A percentile compares a stretch with the other conserved stretches of the same genome.
Conservation (phyloP, 2,113 vertebrate genomes). For the Orycteropus afer region DNA sequence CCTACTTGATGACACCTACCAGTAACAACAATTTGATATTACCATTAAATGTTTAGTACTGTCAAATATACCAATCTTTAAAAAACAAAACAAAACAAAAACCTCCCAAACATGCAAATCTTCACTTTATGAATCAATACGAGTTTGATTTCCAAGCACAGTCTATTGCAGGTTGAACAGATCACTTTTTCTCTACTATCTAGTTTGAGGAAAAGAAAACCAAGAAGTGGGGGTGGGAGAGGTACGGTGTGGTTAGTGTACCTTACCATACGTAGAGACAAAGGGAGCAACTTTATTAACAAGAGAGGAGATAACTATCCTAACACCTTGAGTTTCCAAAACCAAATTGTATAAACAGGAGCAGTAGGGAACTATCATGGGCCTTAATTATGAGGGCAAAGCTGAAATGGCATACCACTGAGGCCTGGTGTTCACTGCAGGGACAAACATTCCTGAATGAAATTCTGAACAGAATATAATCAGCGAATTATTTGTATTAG, state of each 20-base stretch:
- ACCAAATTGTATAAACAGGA: not conserved
- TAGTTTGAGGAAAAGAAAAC: not conserved
- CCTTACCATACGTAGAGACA: not conserved
- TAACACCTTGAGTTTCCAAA: not conserved
- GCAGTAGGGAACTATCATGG: not conserved
- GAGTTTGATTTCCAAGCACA: not conserved
- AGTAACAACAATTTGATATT: no score
- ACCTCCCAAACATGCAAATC: no score
- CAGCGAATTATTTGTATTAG: not conserved
- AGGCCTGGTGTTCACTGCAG: not conserved
- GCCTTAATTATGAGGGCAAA: not conserved
- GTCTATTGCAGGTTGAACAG: not conserved
- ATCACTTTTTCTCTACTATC: not conserved
- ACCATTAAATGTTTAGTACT: not conserved
- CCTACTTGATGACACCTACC: no score
- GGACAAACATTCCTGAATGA: not conserved
- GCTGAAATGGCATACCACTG: not conserved
- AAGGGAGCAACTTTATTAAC: not conserved
- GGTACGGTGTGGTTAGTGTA: not conserved
- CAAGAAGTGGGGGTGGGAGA: not conserved
- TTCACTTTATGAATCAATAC: not conserved
- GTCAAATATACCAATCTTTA: not conserved
- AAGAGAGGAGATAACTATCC: not conserved
- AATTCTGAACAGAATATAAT: not conserved
- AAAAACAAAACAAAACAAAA: no score